A percentile compares a stretch with the other conserved stretches of the same genome.
Conservation (phyloP, 2,888 invertebrate species). For the Mythimna ferrago region DNA sequence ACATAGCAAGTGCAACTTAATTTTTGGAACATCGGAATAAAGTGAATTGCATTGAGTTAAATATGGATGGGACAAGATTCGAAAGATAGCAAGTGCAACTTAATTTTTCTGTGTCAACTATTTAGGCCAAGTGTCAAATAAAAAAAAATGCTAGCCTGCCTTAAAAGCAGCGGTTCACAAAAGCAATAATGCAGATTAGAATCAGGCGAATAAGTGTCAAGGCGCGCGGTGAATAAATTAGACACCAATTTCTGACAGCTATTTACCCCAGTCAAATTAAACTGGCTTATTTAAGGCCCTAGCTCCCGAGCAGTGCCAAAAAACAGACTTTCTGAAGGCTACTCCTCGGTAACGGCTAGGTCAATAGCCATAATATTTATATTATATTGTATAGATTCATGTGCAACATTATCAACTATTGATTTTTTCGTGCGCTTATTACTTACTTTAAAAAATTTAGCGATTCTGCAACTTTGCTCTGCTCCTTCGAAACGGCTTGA, state of each 20-base stretch:
- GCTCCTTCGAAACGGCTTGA: too few relatives aligned
- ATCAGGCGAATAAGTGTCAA: constrained; percentile 4
- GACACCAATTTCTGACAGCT: background rate
- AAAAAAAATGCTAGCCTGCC: background rate
- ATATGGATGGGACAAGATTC: background rate
- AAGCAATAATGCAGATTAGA: constrained; percentile 27
- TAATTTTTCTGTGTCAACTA: background rate
- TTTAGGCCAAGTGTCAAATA: background rate
- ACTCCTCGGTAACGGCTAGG: too few relatives aligned
- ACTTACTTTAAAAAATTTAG: too few relatives aligned
- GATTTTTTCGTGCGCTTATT: too few relatives aligned
- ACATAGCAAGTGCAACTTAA: background rate
- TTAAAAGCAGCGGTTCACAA: background rate
- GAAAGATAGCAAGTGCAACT: background rate
- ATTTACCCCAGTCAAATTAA: constrained; percentile 14
- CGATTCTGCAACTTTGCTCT: too few relatives aligned
- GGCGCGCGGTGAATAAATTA: constrained; percentile 25
- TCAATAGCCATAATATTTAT: too few relatives aligned
- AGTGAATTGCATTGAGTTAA: background rate
- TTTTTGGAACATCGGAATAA: background rate
- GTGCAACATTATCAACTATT: too few relatives aligned
- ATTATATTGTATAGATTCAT: too few relatives aligned
- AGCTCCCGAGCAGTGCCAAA: too few relatives aligned
- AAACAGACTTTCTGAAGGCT: too few relatives aligned
- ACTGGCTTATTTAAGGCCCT: background rate